Conservation (phyloP, 2,113 vertebrate species). For the Dipodomys stephensi region DNA sequence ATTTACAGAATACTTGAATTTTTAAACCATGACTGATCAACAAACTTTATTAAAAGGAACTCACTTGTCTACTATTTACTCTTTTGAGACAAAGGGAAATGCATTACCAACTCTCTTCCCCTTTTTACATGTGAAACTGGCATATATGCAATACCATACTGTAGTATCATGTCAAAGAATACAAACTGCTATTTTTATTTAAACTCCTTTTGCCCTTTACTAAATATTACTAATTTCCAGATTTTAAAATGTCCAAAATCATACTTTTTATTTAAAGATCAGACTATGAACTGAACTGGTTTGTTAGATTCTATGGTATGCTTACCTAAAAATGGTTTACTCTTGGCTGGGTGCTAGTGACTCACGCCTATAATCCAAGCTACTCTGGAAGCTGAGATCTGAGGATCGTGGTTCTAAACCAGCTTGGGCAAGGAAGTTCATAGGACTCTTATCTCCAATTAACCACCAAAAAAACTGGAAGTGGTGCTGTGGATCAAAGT, state of each 20-base stretch:
- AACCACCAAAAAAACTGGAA: no score
- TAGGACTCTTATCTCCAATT: no score
- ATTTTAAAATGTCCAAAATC: conserved; percentile 59
- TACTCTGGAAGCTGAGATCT: no score
- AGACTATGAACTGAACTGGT: no score
- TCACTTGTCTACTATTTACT: conserved; percentile 40
- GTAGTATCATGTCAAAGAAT: conserved; percentile 13
- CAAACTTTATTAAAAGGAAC: conserved; percentile 42
- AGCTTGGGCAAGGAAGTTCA: no score
- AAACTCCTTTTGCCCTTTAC: conserved; percentile 38
- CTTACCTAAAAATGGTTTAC: no score
- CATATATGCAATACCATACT: neutral
- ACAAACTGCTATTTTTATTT: conserved; percentile 35
- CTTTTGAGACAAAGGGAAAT: conserved; percentile 48
- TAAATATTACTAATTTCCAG: conserved; percentile 10
- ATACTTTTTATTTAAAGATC: conserved; percentile 39
- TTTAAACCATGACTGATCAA: conserved; percentile 42
- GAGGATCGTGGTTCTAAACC: no score
- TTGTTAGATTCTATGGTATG: no score
- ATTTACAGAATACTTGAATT: conserved; percentile 38
- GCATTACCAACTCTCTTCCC: conserved; percentile 14
- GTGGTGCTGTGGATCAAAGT: no score
- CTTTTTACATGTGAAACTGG: conserved; percentile 40
- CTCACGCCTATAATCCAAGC: neutral
- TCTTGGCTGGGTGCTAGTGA: neutral